Evolutionary conservation across 1,140 invertebrate species (phyloP).

Genomic region (Euwallacea fornicatus): DNA sequence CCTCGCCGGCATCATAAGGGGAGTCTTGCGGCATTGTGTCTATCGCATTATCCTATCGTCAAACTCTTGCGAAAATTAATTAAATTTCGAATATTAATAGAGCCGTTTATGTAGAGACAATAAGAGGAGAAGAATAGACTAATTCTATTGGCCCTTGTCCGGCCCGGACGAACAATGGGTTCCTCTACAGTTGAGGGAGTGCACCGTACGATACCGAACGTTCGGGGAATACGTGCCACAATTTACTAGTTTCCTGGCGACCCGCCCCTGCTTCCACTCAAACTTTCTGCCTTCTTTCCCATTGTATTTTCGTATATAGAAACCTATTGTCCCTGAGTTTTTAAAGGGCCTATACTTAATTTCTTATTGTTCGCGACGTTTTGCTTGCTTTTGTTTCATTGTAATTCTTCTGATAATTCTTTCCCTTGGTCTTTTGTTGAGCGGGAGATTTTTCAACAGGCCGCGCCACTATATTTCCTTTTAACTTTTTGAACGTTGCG

Average conservation of each 20-base stretch:
- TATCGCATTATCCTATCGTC: slow-evolving; percentile 10
- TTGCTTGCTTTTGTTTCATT: slow-evolving; percentile 43
- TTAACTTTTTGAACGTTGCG: slow-evolving; percentile 6
- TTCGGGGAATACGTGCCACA: slow-evolving; percentile 41
- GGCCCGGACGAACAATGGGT: slow-evolving; percentile 15
- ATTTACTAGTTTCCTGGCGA: slow-evolving; percentile 40
- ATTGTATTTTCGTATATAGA: slow-evolving; percentile 49
- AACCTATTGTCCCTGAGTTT: slow-evolving; percentile 46
- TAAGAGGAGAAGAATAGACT: slow-evolving; percentile 25
- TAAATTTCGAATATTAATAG: slow-evolving; percentile 35
- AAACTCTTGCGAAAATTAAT: slow-evolving; percentile 32
- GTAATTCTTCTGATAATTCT: slow-evolving; percentile 40
- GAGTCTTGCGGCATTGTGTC: no score
- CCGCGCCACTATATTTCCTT: slow-evolving; percentile 11
- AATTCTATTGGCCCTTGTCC: slow-evolving; percentile 30
- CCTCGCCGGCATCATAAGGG: no score
- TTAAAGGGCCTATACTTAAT: slow-evolving; percentile 44
- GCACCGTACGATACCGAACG: slow-evolving; percentile 39
- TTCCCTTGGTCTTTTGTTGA: slow-evolving; percentile 31
- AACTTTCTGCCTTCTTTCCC: slow-evolving; percentile 47
- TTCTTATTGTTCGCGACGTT: slow-evolving; percentile 40
- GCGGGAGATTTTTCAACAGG: slow-evolving; percentile 21
- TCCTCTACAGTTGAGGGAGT: not conserved
- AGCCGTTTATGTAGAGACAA: slow-evolving; percentile 24
- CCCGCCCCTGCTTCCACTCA: slow-evolving; percentile 29